These are phyloP conservation scores for Acleris laterana DNA, from an alignment of 2,888 invertebrate species.

Conservation along the genomic window DNA sequence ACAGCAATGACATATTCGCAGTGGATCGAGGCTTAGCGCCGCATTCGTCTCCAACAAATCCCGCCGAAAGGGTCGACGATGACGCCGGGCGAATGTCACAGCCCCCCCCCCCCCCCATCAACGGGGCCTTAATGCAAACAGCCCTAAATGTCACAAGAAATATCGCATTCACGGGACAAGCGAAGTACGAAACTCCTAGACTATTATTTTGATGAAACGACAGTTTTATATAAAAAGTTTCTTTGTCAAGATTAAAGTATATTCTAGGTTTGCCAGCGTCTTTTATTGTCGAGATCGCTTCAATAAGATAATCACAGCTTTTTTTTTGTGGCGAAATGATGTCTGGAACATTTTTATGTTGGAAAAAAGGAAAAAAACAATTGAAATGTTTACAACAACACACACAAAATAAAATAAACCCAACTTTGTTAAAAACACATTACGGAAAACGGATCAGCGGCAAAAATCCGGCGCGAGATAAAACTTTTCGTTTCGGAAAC, in stretches of 20 bases:
- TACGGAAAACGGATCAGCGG: conserved; percentile 26
- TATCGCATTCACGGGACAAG: not conserved
- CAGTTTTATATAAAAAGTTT: not conserved
- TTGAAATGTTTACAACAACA: not conserved
- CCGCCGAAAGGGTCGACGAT: not conserved
- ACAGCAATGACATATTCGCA: too few species aligned
- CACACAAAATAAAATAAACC: conserved; percentile 22
- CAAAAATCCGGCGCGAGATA: conserved; percentile 27
- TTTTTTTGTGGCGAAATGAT: not conserved
- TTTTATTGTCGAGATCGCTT: too few species aligned
- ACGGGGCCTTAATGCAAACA: not conserved
- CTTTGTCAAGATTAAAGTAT: not conserved
- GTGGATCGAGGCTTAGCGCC: not conserved
- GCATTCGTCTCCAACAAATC: not conserved
- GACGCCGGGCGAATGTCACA: not conserved
- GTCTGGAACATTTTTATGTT: too few species aligned
- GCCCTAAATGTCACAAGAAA: not conserved
- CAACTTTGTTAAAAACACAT: conserved; percentile 26
- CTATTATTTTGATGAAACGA: not conserved
- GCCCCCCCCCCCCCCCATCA: not conserved
- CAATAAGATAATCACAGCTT: too few species aligned
- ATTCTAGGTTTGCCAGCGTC: too few species aligned
- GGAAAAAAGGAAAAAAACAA: too few species aligned
- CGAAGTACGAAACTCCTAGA: not conserved
- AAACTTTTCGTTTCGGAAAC: conserved; percentile 29